A percentile compares a stretch with the other conserved stretches of the same genome.
Evolutionary conservation across 2,888 invertebrate genomes (phyloP).

Genomic region (Lissocephala sabroskyi): DNA sequence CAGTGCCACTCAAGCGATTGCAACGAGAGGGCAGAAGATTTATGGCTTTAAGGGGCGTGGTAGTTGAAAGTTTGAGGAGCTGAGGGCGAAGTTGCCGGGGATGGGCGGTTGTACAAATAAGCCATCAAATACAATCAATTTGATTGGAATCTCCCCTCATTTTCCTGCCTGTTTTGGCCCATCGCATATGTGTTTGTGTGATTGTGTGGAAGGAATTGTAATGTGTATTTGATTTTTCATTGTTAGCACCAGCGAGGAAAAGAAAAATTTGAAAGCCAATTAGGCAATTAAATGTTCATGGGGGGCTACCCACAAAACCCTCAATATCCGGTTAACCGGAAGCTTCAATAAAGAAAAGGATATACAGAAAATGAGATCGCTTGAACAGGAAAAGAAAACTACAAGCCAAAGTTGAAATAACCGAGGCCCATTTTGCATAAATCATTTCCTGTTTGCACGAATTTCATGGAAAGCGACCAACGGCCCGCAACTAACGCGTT

Average conservation of each 20-base stretch:
- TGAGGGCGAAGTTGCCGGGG: too few relatives aligned
- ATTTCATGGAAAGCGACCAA: too few relatives aligned
- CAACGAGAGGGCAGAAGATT: slow-evolving; percentile 31
- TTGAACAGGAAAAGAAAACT: neutral
- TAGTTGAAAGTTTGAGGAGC: too few relatives aligned
- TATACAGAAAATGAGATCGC: slow-evolving; percentile 55
- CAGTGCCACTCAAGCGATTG: neutral
- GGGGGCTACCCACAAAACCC: slow-evolving; percentile 31
- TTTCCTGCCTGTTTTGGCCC: slow-evolving; percentile 7
- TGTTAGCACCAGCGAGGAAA: too few relatives aligned
- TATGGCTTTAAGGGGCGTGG: slow-evolving; percentile 41
- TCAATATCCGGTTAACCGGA: slow-evolving; percentile 49
- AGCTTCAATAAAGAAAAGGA: slow-evolving; percentile 53
- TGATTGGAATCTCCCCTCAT: slow-evolving; percentile 44
- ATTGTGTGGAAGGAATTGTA: slow-evolving; percentile 20
- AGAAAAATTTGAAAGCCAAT: slow-evolving; percentile 28
- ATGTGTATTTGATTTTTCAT: slow-evolving; percentile 46
- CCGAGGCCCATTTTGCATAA: slow-evolving; percentile 49
- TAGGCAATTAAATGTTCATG: slow-evolving; percentile 42
- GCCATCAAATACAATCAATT: slow-evolving; percentile 61
- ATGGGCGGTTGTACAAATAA: neutral
- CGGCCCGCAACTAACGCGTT: too few relatives aligned
- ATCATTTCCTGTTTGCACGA: slow-evolving; percentile 63
- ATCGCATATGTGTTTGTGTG: neutral
- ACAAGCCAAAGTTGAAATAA: slow-evolving; percentile 44